These are phyloP conservation scores for Cataglyphis altisquamis DNA, from an alignment of 2,888 invertebrate species.

Conservation along the genomic window DNA sequence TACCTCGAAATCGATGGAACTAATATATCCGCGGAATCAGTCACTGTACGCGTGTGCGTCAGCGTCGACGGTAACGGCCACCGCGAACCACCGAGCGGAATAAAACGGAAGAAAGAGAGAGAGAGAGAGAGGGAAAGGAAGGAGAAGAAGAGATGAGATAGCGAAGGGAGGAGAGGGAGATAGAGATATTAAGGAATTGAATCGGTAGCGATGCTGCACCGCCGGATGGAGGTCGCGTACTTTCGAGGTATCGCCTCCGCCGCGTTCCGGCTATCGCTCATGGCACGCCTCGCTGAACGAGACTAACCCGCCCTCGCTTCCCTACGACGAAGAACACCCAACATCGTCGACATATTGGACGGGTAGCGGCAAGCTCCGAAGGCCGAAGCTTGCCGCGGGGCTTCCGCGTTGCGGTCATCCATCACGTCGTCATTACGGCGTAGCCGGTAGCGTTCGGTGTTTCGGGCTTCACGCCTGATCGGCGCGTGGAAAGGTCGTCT, in stretches of 20 bases:
- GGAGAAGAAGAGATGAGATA: neutral
- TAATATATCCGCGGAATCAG: conserved; percentile 80
- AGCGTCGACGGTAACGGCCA: conserved; percentile 67
- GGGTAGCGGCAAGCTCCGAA: conserved; percentile 56
- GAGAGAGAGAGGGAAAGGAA: neutral
- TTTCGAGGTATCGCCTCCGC: conserved; percentile 67
- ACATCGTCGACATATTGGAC: conserved; percentile 74
- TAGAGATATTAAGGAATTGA: conserved; percentile 80
- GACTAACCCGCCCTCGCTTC: conserved; percentile 44
- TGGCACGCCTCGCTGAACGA: conserved; percentile 79
- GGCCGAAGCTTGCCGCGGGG: conserved; percentile 65
- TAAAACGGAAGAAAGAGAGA: neutral
- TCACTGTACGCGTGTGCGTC: conserved; percentile 67
- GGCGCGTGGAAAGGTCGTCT: conserved; percentile 58
- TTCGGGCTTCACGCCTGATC: conserved; percentile 40
- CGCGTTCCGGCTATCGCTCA: conserved; percentile 78
- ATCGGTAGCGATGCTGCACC: conserved; percentile 63
- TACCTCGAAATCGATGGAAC: conserved; percentile 79
- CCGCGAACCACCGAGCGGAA: conserved; percentile 56
- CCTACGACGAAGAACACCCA: conserved; percentile 58
- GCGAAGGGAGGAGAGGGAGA: conserved; percentile 44
- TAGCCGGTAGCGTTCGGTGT: conserved; percentile 52
- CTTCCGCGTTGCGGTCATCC: conserved; percentile 76
- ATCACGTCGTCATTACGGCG: conserved; percentile 81
- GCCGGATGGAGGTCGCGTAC: conserved; percentile 57